These are phyloP conservation scores for Vultur gryphus DNA, from an alignment of 2,797 vertebrate species.

Conservation along the genomic window DNA sequence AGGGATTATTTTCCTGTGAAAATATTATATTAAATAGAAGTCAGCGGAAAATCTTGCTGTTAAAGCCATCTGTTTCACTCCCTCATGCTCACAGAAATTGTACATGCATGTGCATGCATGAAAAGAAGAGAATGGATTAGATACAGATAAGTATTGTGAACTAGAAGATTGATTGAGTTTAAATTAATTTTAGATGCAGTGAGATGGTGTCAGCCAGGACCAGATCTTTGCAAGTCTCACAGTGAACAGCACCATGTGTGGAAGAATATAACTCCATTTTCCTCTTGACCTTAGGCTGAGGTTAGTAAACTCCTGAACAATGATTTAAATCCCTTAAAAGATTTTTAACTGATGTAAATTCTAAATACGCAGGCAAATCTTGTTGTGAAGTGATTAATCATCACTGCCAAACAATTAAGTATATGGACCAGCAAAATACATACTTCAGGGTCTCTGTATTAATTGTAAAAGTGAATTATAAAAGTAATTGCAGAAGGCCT, in stretches of 20 bases:
- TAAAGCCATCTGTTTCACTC: constrained; percentile 52
- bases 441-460: neutral
- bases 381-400: neutral
- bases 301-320: neutral
- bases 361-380: neutral
- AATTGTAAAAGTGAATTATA: neutral
- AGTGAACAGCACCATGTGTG: constrained; percentile 6
- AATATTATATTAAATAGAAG: constrained; percentile 27
- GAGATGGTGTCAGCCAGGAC: constrained; percentile 40
- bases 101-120: neutral
- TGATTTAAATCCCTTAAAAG: neutral
- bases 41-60: constrained; percentile 21
- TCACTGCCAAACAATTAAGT: neutral
- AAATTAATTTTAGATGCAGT: constrained; percentile 51
- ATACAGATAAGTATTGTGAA: neutral
- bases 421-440: neutral
- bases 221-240: constrained; percentile 14
- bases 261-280: neutral
- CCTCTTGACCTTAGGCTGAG: neutral
- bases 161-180: constrained; percentile 5
- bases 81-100: neutral
- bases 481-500: neutral
- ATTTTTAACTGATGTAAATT: neutral
- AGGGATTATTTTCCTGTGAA: constrained; percentile 23
- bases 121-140: constrained; percentile 10